Conservation (phyloP, 1,140 invertebrate species). For the Halyomorpha halys region DNA sequence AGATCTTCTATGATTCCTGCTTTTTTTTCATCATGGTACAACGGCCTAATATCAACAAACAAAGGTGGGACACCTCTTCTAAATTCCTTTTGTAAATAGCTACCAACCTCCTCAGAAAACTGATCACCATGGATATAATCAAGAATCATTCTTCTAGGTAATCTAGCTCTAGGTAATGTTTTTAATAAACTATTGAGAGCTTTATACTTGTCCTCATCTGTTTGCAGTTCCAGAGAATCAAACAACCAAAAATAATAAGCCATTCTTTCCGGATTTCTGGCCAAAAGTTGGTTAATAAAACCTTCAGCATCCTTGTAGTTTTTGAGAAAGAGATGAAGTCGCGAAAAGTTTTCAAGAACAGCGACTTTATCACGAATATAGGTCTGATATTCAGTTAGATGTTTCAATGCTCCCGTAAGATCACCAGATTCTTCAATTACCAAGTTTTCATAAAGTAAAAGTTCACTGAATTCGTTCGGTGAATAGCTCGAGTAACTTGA, state of each 20-base stretch:
- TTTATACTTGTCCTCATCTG: conserved; percentile 59
- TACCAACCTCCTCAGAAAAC: conserved; percentile 38
- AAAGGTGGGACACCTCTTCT: conserved; percentile 95
- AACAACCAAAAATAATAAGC: conserved; percentile 83
- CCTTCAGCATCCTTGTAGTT: conserved; percentile 59
- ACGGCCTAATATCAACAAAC: conserved; percentile 83
- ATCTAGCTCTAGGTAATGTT: conserved; percentile 73
- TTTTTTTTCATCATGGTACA: conserved; percentile 76
- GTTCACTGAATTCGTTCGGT: conserved; percentile 80
- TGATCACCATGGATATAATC: conserved; percentile 58
- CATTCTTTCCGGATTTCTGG: conserved; percentile 90
- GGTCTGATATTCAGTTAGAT: conserved; percentile 73
- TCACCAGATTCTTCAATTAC: conserved; percentile 83
- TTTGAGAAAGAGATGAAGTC: conserved; percentile 53
- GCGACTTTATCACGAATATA: conserved; percentile 91
- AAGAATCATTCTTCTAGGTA: conserved; percentile 75
- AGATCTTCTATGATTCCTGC: conserved; percentile 74
- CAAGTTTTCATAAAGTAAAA: conserved; percentile 92
- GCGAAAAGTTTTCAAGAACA: conserved; percentile 71
- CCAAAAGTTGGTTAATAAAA: conserved; percentile 74
- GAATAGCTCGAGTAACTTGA: conserved; percentile 52
- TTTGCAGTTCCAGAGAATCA: conserved; percentile 61
- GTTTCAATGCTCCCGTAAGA: conserved; percentile 67
- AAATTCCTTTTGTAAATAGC: conserved; percentile 56
- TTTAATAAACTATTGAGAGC: conserved; percentile 68